Evolutionary conservation across 1,140 invertebrate genomes (phyloP), one percentile per base, ranked within the genome.

Genomic region (Chironomus striatipennis): DNA sequence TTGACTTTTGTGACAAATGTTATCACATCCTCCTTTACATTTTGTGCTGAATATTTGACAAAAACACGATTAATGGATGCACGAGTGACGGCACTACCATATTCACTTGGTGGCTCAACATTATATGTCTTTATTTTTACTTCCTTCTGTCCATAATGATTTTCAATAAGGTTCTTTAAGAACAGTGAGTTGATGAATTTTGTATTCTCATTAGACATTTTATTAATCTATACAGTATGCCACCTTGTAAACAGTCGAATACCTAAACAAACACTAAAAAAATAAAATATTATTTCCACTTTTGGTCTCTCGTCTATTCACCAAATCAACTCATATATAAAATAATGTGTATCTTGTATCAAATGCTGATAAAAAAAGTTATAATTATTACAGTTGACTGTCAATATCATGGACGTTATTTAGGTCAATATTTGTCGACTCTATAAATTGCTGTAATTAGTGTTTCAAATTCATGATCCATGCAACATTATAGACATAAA

Each of bases 141-240:
- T 7, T 70, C 65, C 20, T 42, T 57, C 7, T 74, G 42, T 9
- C 43, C 20, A 24, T 20, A 24, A 34, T 43, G 15, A 7, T 43
- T 4, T 17, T 24, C 42, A 20, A 43, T 42, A n/a, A 43, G 7
- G 8, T 75, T 42, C 21, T 74, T 74, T 4, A 34, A 15, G 18
- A 42, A 74, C 7, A 74, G 15, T 42, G 73, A 73, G 18, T 42
- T 73, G 9, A 34, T 17, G 17, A n/a, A 73, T 75, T 73, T 73
- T 57, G 24, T 43, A 73, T 20, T 17, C 12, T 42, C 20, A 72
- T 65, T 34, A 70, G 24, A 6, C 73, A 72, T 64, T 18, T 65
- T 65, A 20, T 34, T 57, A 57, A 57, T 5, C n/a, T 57, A 57
- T 34, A 5, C 24, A 15, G 5, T 57, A n/a, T 57, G 47, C 47